Percentiles rank a stretch among this genome's conserved stretches.
These are phyloP conservation scores for Alsophila aescularia DNA, from an alignment of 2,888 invertebrate genomes.

Conservation along the genomic window DNA sequence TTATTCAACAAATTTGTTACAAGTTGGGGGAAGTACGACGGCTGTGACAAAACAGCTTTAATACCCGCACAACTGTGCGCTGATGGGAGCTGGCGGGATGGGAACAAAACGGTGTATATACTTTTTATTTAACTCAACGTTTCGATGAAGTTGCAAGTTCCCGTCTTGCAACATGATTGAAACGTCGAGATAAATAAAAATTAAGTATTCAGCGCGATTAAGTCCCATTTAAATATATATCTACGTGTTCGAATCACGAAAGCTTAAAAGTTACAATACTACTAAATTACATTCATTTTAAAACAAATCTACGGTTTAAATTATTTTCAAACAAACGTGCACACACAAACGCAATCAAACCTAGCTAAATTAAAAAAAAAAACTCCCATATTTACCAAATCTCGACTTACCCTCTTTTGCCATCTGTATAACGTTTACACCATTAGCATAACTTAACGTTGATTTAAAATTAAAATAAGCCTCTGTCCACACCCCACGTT, in stretches of 20 bases:
- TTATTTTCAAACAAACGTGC: too few species aligned
- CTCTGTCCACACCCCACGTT: constrained; percentile 37
- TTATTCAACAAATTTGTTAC: constrained; percentile 37
- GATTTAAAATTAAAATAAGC: constrained; percentile 61
- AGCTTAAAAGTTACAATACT: too few species aligned
- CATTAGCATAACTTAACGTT: constrained; percentile 52
- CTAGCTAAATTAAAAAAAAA: not conserved
- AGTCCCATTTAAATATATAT: too few species aligned
- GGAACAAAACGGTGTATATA: not conserved
- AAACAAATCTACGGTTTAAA: too few species aligned
- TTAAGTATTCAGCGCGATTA: too few species aligned
- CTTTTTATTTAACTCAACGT: not conserved
- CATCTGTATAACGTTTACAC: constrained; percentile 39
- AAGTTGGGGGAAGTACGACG: constrained; percentile 31
- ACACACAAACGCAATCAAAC: too few species aligned
- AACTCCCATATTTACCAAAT: not conserved
- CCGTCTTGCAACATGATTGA: too few species aligned
- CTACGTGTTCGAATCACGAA: too few species aligned
- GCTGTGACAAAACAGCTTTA: constrained; percentile 37
- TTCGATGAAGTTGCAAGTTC: not conserved
- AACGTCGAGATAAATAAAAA: too few species aligned
- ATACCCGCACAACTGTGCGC: constrained; percentile 35
- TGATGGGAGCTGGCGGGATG: not conserved
- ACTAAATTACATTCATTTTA: too few species aligned
- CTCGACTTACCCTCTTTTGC: constrained; percentile 33